phyloP scores from a whole-genome alignment of 2,797 vertebrate species.

The Ficedula albicollis region DNA sequence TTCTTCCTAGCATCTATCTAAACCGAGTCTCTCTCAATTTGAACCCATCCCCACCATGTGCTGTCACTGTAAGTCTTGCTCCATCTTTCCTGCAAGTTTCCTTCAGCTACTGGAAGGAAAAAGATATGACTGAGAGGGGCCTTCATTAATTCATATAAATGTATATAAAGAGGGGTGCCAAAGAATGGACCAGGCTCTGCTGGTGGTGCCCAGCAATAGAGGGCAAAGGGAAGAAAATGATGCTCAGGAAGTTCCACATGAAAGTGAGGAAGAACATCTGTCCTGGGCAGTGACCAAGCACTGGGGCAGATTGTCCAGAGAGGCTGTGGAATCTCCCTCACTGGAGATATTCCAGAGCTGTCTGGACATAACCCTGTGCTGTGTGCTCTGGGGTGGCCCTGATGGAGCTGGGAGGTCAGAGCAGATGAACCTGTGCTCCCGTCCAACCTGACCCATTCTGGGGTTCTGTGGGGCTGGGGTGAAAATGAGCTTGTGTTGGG shows the following conservation, averaged over 20 bases:
- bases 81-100: not conserved
- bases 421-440: not conserved
- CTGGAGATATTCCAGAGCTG: not conserved
- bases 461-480: not conserved
- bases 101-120: not conserved
- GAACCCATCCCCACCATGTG: not conserved
- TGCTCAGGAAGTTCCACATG: not conserved
- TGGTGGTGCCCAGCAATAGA: not conserved
- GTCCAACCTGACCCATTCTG: not conserved
- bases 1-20: accelerated
- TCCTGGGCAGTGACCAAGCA: accelerated
- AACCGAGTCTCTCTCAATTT: accelerated
- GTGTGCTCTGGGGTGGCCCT: not conserved
- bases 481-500: not conserved
- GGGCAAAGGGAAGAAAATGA: accelerated
- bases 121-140: not conserved
- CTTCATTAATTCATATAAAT: not conserved
- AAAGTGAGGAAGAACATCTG: not conserved
- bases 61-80: not conserved
- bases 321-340: not conserved
- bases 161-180: not conserved
- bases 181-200: not conserved
- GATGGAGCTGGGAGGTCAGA: not conserved
- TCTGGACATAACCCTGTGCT: not conserved
- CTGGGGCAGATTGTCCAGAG: too few species aligned